Evolutionary conservation across 2,797 vertebrate species (phyloP), one percentile per base, ranked within the genome.

Genomic region (Pipistrellus pipistrellus): DNA sequence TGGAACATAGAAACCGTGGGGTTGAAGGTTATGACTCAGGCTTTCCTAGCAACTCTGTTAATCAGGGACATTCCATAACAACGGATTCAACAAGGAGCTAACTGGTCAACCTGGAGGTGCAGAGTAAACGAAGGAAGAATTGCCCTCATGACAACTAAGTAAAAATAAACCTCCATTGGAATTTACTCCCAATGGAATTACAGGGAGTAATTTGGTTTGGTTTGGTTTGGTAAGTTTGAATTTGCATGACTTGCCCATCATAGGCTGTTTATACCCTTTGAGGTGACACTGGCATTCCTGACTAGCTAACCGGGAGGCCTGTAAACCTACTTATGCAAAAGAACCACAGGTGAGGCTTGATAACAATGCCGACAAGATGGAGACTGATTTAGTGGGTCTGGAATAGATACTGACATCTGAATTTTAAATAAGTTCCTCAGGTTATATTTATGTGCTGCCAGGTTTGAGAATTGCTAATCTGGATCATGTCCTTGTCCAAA

Each of bases 391-490:
- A 77, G 20, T 30, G 35, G n/a, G 3, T 69, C 68, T 87, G 94
- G 90, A 62, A 82, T 23, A 78, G 32, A 93, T 35, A 80, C 71
- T 17, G n/a, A 94, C 20, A 21, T 53, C 11, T 30, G 35, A 92
- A 92, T 94, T 88, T 95, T 92, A 85, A 95, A 84, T 94, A 91
- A 77, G 84, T 82, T 83, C 62, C 57, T 94, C 62, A 64, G 83
- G 71, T 87, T 93, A 91, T 87, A 89, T 32, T 73, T 86, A 94
- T 82, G 72, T 53, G 12, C 75, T 88, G 66, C 86, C 88, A 84
- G 53, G 55, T 90, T 87, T 92, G 86, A 92, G 48, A 86, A 91
- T 77, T 75, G 46, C 85, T 87, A 64, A 82, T 75, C 93, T 87
- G 75, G 90, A 93, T 90, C 88, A 92, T 20, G 8, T 41, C 68